Evolutionary conservation across 2,797 vertebrate genomes (phyloP).

Genomic region (Oreochromis grahami): DNA sequence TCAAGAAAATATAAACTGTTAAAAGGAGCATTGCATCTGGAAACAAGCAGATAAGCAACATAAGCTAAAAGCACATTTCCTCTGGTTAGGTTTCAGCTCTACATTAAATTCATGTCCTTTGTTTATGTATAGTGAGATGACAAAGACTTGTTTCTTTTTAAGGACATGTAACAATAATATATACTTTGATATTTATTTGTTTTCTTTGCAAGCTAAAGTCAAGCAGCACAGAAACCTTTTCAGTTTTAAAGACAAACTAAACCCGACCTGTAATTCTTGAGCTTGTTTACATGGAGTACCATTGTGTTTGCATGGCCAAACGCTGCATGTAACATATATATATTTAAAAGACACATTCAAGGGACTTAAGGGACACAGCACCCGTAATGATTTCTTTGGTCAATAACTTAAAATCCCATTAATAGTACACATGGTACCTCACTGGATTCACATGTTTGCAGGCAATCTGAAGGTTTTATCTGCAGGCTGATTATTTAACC

Average conservation of each 20-base stretch:
- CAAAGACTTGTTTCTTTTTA: neutral
- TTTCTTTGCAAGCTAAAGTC: neutral
- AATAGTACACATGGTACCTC: accelerated
- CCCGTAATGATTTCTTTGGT: neutral
- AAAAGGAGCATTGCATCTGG: neutral
- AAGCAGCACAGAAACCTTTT: neutral
- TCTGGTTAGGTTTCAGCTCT: neutral
- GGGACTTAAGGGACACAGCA: neutral
- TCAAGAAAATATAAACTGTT: neutral
- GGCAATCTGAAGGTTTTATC: neutral
- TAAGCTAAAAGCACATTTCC: neutral
- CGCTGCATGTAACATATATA: neutral
- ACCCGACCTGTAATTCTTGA: neutral
- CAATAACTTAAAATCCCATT: accelerated
- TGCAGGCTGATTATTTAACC: neutral
- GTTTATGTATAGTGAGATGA: neutral
- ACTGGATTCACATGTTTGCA: neutral
- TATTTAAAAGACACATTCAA: accelerated
- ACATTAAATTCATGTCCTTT: neutral
- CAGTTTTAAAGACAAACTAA: neutral
- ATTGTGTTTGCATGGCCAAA: neutral
- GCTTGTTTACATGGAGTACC: neutral
- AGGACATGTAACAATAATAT: neutral
- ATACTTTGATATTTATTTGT: neutral
- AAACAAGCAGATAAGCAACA: neutral